Evolutionary conservation across 2,888 invertebrate species (phyloP).

Genomic region (Tenodera sinensis): DNA sequence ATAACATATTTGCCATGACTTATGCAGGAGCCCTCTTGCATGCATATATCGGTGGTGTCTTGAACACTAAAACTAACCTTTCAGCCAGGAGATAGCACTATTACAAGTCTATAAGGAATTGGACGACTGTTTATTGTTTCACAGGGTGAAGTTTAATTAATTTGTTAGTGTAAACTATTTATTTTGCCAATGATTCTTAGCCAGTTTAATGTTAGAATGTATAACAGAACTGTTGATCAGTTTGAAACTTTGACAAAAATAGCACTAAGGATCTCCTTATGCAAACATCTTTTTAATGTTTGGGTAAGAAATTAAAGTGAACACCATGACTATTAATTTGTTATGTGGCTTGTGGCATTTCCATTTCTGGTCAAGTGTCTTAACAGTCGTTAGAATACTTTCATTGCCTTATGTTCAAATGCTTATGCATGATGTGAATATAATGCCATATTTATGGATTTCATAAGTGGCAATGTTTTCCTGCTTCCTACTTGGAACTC

Average conservation of each 20-base stretch:
- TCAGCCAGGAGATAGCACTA: too few relatives aligned
- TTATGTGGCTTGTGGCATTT: not conserved
- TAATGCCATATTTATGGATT: too few relatives aligned
- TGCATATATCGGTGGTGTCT: too few relatives aligned
- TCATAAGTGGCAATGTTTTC: too few relatives aligned
- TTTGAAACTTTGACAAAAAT: not conserved
- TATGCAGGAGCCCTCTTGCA: too few relatives aligned
- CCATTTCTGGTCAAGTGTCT: not conserved
- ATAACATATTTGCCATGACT: too few relatives aligned
- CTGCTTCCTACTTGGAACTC: too few relatives aligned
- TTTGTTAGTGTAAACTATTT: not conserved
- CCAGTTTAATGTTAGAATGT: not conserved
- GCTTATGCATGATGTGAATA: too few relatives aligned
- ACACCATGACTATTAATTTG: not conserved
- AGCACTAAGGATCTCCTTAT: not conserved
- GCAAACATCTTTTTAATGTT: not conserved
- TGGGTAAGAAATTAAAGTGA: not conserved
- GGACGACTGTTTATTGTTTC: not conserved
- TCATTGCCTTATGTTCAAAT: too few relatives aligned
- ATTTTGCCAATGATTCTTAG: not conserved
- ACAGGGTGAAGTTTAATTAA: not conserved
- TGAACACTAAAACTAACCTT: too few relatives aligned
- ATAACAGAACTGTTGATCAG: not conserved
- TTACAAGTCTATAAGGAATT: not conserved
- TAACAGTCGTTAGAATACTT: too few relatives aligned